Conservation (phyloP, 2,888 invertebrate genomes). For the Junonia oenone region DNA sequence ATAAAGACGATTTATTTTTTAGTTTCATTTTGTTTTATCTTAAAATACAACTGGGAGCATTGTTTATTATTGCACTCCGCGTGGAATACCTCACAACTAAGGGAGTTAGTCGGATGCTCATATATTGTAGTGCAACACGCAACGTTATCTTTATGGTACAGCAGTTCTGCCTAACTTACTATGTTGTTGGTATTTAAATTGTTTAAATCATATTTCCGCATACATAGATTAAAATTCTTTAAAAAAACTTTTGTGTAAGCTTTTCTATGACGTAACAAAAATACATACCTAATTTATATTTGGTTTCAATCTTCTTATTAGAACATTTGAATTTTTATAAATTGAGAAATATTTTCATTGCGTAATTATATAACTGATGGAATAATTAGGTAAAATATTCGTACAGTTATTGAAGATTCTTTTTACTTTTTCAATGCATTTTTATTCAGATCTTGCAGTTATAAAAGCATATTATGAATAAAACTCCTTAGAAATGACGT, state of each 20-base stretch:
- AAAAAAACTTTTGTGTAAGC: too few species aligned
- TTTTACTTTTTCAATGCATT: neutral
- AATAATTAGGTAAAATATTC: neutral
- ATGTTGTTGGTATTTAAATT: conserved; percentile 1
- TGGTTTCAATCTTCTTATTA: too few species aligned
- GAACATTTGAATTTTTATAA: neutral
- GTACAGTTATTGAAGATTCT: neutral
- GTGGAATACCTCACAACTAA: neutral
- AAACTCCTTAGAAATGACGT: neutral
- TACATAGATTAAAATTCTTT: neutral
- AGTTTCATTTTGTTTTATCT: neutral
- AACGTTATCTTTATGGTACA: conserved; percentile 7
- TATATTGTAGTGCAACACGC: conserved; percentile 13
- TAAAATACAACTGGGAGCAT: neutral
- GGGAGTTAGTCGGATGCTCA: conserved; percentile 5
- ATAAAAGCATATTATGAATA: neutral
- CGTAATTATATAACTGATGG: too few species aligned
- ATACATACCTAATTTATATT: too few species aligned
- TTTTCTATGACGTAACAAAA: too few species aligned
- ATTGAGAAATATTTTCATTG: too few species aligned
- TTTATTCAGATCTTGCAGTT: neutral
- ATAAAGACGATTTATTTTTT: neutral
- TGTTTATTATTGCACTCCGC: neutral
- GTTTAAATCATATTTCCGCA: neutral
- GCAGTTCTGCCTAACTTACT: conserved; percentile 6